These are phyloP conservation scores for Hydriomena furcata DNA, from an alignment of 2,888 invertebrate genomes.

Conservation along the genomic window DNA sequence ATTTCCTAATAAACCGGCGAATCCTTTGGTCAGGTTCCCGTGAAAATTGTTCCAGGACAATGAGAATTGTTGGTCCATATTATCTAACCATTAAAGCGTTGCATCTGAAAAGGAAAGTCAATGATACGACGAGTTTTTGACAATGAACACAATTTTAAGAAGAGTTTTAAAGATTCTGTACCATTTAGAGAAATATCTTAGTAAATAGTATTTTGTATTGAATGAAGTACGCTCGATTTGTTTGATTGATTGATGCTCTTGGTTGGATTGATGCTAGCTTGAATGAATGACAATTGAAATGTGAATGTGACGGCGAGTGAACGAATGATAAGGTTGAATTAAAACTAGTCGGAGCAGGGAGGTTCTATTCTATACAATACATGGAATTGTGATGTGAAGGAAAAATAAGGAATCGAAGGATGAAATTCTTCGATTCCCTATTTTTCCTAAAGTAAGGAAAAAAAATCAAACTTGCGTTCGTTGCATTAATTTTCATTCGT, in stretches of 20 bases:
- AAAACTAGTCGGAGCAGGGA: too few relatives aligned
- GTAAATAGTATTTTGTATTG: constrained; percentile 49
- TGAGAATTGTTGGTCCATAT: constrained; percentile 87
- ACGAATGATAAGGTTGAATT: too few relatives aligned
- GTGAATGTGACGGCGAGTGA: too few relatives aligned
- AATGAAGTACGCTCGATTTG: constrained; percentile 1
- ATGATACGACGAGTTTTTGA: constrained; percentile 6
- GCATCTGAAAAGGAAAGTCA: constrained; percentile 51
- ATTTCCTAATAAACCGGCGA: constrained; percentile 83
- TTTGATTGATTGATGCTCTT: not conserved
- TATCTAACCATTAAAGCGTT: constrained; percentile 63
- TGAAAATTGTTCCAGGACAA: constrained; percentile 90
- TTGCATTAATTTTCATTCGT: too few relatives aligned
- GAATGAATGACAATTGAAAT: not conserved
- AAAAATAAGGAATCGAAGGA: too few relatives aligned
- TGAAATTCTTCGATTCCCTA: too few relatives aligned
- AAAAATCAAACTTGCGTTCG: too few relatives aligned
- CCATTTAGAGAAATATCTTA: constrained; percentile 38
- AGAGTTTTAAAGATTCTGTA: constrained; percentile 30
- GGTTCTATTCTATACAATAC: too few relatives aligned
- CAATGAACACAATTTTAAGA: not conserved
- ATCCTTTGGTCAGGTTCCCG: constrained; percentile 86
- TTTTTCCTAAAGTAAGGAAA: too few relatives aligned
- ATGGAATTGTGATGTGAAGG: too few relatives aligned
- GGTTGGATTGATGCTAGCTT: not conserved